Evolutionary conservation across 1,140 invertebrate species (phyloP).

Genomic region (Reticulitermes speratus): DNA sequence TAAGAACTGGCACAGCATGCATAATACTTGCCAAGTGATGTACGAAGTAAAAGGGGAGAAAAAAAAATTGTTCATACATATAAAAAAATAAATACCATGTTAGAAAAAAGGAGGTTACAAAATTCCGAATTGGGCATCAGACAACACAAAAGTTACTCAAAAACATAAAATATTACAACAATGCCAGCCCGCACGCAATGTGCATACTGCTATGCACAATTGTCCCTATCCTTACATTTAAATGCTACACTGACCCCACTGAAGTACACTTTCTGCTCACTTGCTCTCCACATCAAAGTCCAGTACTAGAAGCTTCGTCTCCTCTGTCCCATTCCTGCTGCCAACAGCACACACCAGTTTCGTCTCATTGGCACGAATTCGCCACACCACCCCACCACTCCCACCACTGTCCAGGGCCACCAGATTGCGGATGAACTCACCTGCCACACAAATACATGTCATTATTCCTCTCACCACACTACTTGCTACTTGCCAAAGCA

Average conservation of each 20-base stretch:
- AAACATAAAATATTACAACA: not conserved
- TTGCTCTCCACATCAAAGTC: constrained; percentile 86
- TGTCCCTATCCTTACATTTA: not conserved
- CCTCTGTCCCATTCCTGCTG: constrained; percentile 96
- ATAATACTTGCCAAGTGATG: constrained; percentile 4
- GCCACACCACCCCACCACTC: constrained; percentile 97
- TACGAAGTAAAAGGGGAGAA: not conserved
- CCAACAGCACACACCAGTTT: constrained; percentile 98
- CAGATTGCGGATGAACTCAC: constrained; percentile 94
- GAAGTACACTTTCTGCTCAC: constrained; percentile 10
- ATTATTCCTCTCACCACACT: not conserved
- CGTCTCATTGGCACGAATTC: constrained; percentile 92
- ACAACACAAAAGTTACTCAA: not conserved
- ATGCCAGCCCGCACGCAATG: not conserved
- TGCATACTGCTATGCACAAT: not conserved
- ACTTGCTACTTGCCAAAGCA: not conserved
- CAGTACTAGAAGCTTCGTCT: constrained; percentile 96
- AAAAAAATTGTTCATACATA: not conserved
- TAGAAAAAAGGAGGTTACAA: not conserved
- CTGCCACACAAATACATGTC: constrained; percentile 47
- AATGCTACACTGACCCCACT: not conserved
- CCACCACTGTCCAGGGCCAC: constrained; percentile 92
- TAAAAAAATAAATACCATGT: constrained; percentile 3
- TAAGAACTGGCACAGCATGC: not conserved
- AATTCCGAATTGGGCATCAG: not conserved